A percentile compares a stretch with the other conserved stretches of the same genome.
phyloP scores from a whole-genome alignment of 1,140 invertebrate genomes.

The Drosophila miranda region DNA sequence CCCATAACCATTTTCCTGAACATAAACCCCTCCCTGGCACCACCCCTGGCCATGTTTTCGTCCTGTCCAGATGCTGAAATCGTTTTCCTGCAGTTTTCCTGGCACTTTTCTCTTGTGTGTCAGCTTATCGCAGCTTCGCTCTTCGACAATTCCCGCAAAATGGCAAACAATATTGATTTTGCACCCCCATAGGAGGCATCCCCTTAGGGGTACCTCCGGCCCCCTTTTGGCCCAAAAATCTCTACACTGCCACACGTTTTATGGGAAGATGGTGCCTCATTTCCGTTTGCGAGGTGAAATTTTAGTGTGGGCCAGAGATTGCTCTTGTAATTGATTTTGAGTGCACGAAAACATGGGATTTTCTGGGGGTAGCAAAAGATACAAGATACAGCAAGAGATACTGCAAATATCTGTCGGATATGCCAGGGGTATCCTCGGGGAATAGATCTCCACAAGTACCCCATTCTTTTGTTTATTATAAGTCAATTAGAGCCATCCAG shows the following conservation, averaged over 20 bases:
- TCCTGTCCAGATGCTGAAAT: conserved; percentile 11
- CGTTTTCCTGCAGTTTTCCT: conserved; percentile 18
- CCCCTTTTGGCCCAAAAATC: too few species aligned
- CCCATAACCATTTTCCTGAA: too few species aligned
- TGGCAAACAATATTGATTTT: conserved; percentile 53
- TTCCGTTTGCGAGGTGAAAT: conserved; percentile 41
- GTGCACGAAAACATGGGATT: conserved; percentile 23
- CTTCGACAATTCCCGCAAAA: conserved; percentile 24
- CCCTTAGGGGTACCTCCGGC: too few species aligned
- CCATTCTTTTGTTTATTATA: conserved; percentile 3
- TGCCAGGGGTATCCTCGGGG: too few species aligned
- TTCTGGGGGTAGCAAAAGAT: background rate
- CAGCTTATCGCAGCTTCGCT: conserved; percentile 29
- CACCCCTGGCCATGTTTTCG: background rate
- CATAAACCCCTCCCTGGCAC: background rate
- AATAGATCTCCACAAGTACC: background rate
- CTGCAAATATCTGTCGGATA: too few species aligned
- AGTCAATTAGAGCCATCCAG: conserved; percentile 32
- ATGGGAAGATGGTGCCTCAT: conserved; percentile 41
- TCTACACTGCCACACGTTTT: conserved; percentile 29
- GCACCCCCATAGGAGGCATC: background rate
- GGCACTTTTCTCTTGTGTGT: conserved; percentile 33
- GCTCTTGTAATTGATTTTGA: conserved; percentile 31
- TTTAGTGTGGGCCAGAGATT: conserved; percentile 34
- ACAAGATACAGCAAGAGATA: too few species aligned